Evolutionary conservation across 2,888 invertebrate species (phyloP), one percentile per base, ranked within the genome.

Genomic region (Amphipoea lucens): DNA sequence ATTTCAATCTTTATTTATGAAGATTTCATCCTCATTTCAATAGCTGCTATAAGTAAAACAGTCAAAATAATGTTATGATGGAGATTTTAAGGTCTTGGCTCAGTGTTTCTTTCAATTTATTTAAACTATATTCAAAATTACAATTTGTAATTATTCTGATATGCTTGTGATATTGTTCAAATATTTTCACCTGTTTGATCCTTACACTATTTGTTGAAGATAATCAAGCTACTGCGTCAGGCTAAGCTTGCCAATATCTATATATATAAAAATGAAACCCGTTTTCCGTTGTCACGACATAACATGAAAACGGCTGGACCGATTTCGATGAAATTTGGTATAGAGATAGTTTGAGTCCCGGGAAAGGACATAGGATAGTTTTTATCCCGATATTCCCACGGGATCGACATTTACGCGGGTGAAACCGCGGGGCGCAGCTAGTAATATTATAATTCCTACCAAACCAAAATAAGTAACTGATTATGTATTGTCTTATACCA

Each of bases 401-500:
- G n/a, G n/a, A n/a, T n/a, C n/a, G n/a, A n/a, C n/a, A n/a, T n/a
- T n/a, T n/a, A n/a, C n/a, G n/a, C n/a, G n/a, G n/a, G n/a, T n/a
- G n/a, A n/a, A n/a, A n/a, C n/a, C n/a, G n/a, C n/a, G n/a, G n/a
- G n/a, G n/a, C n/a, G n/a, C n/a, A n/a, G n/a, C n/a, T n/a, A n/a
- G n/a, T 20, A 40, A 45, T 20, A 40, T 20, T n/a, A 45, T 42
- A 48, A 54, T 66, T 81, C 11, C 42, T 63, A 63, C 20, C 9
- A 42, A 81, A 68, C 51, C 63, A 6, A 29, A 2, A n/a, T 54
- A 74, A 63, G 48, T 29, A 68, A 71, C 17, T 20, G 36, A 74
- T 70, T 76, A 65, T 67, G 42, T 74, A 80, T 71, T 85, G 69
- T 81, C n/a, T 71, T 54, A 74, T 29, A 67, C 51, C 65, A 4